A percentile compares a stretch with the other conserved stretches of the same genome.
Conservation (phyloP, 2,888 invertebrate species). For the Saturnia pavonia region DNA sequence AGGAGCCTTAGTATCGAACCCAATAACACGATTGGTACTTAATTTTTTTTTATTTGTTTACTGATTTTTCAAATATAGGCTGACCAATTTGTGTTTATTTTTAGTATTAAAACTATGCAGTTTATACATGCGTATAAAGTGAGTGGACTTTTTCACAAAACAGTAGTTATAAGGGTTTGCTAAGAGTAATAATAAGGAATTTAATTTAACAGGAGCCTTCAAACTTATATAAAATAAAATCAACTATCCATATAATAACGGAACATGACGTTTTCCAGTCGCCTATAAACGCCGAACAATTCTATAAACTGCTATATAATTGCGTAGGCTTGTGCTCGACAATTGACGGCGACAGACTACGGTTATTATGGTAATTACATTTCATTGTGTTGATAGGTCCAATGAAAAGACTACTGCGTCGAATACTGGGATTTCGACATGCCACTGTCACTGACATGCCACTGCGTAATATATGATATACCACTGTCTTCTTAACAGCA, state of each 20-base stretch:
- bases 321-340: constrained; percentile 23
- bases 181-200: not conserved
- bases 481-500: too few relatives aligned
- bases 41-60: too few relatives aligned
- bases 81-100: too few relatives aligned
- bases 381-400: constrained; percentile 19
- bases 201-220: not conserved
- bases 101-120: too few relatives aligned
- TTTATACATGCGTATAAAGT: not conserved
- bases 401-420: constrained; percentile 18
- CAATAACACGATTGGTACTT: too few relatives aligned
- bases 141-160: not conserved
- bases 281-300: constrained; percentile 7
- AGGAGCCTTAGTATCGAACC: too few relatives aligned
- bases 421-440: constrained; percentile 27
- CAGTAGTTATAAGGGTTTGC: not conserved
- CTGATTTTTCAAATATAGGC: too few relatives aligned
- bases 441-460: too few relatives aligned
- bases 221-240: not conserved
- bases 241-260: not conserved
- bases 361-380: constrained; percentile 18
- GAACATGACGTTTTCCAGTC: not conserved
- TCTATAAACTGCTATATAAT: constrained; percentile 25
- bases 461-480: not conserved
- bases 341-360: constrained; percentile 13